These are phyloP conservation scores for Loris lydekkerianus DNA, from an alignment of 2,797 vertebrate genomes.

Conservation along the genomic window DNA sequence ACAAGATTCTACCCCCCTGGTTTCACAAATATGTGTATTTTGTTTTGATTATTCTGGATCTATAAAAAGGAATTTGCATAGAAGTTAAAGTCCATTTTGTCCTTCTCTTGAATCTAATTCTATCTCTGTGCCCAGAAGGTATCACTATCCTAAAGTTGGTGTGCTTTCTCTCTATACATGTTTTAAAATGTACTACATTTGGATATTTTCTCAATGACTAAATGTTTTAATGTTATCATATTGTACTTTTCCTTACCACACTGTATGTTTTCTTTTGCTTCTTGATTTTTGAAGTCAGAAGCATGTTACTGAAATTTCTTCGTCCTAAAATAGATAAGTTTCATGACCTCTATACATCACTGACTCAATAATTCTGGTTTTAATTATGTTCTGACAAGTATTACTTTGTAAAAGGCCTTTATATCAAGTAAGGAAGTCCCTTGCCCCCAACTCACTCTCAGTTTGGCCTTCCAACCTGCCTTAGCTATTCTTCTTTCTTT, in stretches of 20 bases:
- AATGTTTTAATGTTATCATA: neutral
- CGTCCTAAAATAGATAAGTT: neutral
- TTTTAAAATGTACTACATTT: neutral
- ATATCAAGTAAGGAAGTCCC: neutral
- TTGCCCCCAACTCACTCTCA: rapidly evolving
- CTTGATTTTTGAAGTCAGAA: neutral
- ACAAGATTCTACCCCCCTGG: neutral
- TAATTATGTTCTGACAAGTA: neutral
- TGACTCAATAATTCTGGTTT: neutral
- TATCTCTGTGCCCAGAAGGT: neutral
- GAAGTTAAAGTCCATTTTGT: neutral
- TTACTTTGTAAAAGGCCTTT: neutral
- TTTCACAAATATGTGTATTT: neutral
- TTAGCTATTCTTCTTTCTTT: neutral
- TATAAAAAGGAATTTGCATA: neutral
- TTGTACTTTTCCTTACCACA: neutral
- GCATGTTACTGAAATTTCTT: neutral
- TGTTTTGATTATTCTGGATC: neutral
- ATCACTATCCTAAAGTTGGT: neutral
- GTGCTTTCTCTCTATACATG: neutral
- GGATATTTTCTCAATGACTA: neutral
- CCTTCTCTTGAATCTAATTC: neutral
- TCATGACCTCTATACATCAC: neutral
- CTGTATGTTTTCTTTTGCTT: neutral
- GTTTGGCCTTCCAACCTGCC: neutral